Evolutionary conservation across 2,888 invertebrate species (phyloP).

Genomic region (Pemphredon lugubris): DNA sequence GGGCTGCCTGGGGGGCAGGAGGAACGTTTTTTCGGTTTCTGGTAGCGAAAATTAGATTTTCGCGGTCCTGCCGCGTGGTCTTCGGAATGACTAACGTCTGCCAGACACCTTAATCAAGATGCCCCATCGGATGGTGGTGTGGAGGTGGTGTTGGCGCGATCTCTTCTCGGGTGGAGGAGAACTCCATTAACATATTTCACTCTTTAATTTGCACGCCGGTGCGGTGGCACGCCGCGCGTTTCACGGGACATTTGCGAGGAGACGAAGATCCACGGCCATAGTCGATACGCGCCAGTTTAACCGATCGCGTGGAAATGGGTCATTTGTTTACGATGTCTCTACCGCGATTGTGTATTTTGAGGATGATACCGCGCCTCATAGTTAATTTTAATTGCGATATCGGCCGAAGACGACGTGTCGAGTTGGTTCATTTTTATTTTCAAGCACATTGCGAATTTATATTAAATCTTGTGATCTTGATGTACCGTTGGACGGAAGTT

Average conservation of each 20-base stretch:
- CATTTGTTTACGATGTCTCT: slow-evolving; percentile 30
- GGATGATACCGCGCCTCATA: too few species aligned
- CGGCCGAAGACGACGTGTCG: too few species aligned
- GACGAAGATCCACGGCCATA: slow-evolving; percentile 50
- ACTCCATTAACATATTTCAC: slow-evolving; percentile 78
- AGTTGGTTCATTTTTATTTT: too few species aligned
- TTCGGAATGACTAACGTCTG: slow-evolving; percentile 66
- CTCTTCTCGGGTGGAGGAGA: slow-evolving; percentile 47
- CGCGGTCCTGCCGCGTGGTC: slow-evolving; percentile 59
- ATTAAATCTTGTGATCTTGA: slow-evolving; percentile 51
- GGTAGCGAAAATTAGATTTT: slow-evolving; percentile 73
- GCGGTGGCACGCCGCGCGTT: slow-evolving; percentile 68
- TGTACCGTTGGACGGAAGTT: slow-evolving; percentile 42
- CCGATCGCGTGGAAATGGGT: slow-evolving; percentile 18
- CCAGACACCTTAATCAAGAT: slow-evolving; percentile 77
- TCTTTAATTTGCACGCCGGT: slow-evolving; percentile 73
- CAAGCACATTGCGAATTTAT: too few species aligned
- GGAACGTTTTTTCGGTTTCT: slow-evolving; percentile 65
- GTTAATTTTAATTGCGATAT: too few species aligned
- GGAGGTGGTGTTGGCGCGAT: slow-evolving; percentile 24
- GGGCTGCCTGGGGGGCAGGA: slow-evolving; percentile 8
- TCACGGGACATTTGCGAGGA: slow-evolving; percentile 73
- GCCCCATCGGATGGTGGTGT: slow-evolving; percentile 63
- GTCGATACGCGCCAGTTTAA: slow-evolving; percentile 9
- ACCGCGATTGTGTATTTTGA: too few species aligned